Base-by-base conservation (phyloP, 2,797 vertebrate genomes). In the Mastacembelus armatus region DNA sequence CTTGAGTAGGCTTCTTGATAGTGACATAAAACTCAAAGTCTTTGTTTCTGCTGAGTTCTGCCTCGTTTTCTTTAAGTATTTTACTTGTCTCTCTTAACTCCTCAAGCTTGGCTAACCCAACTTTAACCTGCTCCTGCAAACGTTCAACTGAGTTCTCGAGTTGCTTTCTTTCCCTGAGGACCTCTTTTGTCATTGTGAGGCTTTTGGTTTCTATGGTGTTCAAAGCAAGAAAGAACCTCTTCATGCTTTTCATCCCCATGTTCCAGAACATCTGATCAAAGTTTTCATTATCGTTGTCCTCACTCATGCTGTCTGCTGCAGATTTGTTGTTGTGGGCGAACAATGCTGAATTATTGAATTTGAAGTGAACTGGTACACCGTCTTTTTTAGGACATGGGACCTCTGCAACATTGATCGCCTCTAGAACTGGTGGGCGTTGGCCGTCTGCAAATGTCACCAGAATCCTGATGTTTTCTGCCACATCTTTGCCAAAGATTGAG, bases 281-380 rank as follows among this genome's bases (percentile, higher is more conserved):
- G 22, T 10, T 42, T 2, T 4, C 65, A 3, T 44, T 65, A 0
- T 49, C 64, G 2, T 58, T 48, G 5, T 64, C 66, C 0, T 0
- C 21, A 12, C 10, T 5, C 3, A 0, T 14, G 2, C 6, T 15
- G 0, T 4, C 24, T 7, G 1, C 33, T 14, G 44, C 45, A 6
- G 62, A 29, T 15, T 45, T 15, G 24, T 10, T 50, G 22, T 66
- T 77, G 0, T 56, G 3, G 4, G 74, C 71, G 80, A 85, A 90
- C 42, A 88, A 7, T 0, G 70, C 75, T n/a, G 84, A 88, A 3
- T 85, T 88, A 18, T 87, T 89, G 75, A 89, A 89, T 15, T 84
- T 89, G 60, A 88, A 87, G 68, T 87, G 48, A 71, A 71, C 22
- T 1, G 64, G 55, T 3, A 58, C 19, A 1, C 62, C 67, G 0